Conservation (phyloP, 2,113 vertebrate species). For the Lasiurus borealis region DNA sequence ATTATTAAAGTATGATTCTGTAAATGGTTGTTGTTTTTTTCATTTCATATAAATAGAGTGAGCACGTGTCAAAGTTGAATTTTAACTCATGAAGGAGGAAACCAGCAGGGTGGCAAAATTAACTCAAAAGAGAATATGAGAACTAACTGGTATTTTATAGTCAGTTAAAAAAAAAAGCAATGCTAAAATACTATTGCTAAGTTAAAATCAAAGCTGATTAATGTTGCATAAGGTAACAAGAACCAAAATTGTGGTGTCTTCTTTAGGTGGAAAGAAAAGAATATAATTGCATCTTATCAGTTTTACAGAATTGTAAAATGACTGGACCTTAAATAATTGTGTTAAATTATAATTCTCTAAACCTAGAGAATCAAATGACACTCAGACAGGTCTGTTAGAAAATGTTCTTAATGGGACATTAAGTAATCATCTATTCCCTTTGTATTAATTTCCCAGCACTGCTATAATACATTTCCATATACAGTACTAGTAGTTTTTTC, state of each 20-base stretch:
- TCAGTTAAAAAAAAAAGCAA: slow-evolving; percentile 41
- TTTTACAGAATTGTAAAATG: slow-evolving; percentile 36
- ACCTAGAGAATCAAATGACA: neutral
- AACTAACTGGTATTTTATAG: slow-evolving; percentile 54
- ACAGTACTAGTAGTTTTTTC: neutral
- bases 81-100: slow-evolving; percentile 67
- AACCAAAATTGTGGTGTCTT: neutral
- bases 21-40: neutral
- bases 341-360: slow-evolving; percentile 15
- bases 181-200: slow-evolving; percentile 50
- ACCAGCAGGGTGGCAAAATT: neutral
- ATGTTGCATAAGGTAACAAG: neutral
- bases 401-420: slow-evolving; percentile 9
- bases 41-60: slow-evolving; percentile 43
- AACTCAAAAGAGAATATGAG: slow-evolving; percentile 43
- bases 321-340: neutral
- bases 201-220: slow-evolving; percentile 48
- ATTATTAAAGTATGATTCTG: slow-evolving; percentile 1
- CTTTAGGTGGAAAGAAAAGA: slow-evolving; percentile 47
- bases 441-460: neutral
- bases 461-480: slow-evolving; percentile 33
- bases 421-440: slow-evolving; percentile 32
- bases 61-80: slow-evolving; percentile 44
- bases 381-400: neutral
- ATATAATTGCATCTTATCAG: neutral